Evolutionary conservation across 2,797 vertebrate species (phyloP).

Genomic region (Bovichtus variegatus): DNA sequence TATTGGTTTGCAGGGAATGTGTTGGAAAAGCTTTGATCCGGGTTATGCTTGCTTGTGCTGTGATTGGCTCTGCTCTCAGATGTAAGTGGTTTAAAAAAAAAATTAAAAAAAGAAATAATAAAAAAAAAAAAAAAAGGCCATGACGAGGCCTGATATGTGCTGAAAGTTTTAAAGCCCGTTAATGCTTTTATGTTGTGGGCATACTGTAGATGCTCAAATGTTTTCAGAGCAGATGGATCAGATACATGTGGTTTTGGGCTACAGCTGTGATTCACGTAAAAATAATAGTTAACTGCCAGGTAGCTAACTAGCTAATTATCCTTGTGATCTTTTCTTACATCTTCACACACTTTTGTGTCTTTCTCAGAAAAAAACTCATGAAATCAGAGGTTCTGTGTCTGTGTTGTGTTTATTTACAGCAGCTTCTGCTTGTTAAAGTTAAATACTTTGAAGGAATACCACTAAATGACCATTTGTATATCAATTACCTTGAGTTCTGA

Average conservation of each 20-base stretch:
- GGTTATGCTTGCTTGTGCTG: conserved; percentile 21
- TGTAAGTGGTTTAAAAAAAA: background rate
- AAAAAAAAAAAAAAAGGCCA: background rate
- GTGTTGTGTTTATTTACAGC: too few relatives aligned
- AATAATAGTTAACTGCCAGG: too few relatives aligned
- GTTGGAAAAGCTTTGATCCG: conserved; percentile 7
- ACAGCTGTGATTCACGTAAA: background rate
- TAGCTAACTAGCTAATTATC: too few relatives aligned
- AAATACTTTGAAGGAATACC: too few relatives aligned
- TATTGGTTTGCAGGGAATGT: conserved; percentile 25
- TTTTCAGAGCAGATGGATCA: conserved; percentile 19
- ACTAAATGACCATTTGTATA: too few relatives aligned
- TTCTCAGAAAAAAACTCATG: too few relatives aligned
- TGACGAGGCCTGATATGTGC: conserved; percentile 6
- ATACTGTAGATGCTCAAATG: background rate
- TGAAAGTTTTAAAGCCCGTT: conserved; percentile 1
- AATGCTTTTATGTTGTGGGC: conserved; percentile 8
- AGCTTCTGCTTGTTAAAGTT: background rate
- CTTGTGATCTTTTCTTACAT: too few relatives aligned
- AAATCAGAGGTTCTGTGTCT: background rate
- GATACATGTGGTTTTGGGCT: conserved; percentile 1
- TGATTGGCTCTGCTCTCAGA: conserved; percentile 11
- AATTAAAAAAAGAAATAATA: too few relatives aligned
- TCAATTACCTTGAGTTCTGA: too few relatives aligned
- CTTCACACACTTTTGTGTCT: too few relatives aligned